Conservation (phyloP, 2,797 vertebrate species). For the Pseudochaenichthys georgianus region DNA sequence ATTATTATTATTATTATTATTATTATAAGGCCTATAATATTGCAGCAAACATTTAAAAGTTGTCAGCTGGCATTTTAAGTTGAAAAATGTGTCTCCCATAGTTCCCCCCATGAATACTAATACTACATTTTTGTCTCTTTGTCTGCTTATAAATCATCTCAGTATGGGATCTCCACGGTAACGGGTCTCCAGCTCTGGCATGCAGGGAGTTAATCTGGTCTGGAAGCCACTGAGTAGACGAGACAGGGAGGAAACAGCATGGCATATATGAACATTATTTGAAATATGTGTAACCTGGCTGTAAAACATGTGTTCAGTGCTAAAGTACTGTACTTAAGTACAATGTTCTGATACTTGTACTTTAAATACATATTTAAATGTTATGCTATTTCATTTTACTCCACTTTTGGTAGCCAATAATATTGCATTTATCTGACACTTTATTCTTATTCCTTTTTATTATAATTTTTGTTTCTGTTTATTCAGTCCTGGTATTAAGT, state of each 20-base stretch:
- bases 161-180: slow-evolving; percentile 51
- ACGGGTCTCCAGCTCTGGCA: slow-evolving; percentile 71
- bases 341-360: too few species aligned
- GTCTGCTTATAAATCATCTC: slow-evolving; percentile 52
- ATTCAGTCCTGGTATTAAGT: too few species aligned
- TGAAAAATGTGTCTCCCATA: slow-evolving; percentile 15
- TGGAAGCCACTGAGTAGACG: slow-evolving; percentile 50
- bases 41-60: background rate
- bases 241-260: slow-evolving; percentile 30
- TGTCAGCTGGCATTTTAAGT: background rate
- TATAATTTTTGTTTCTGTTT: too few species aligned
- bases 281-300: background rate
- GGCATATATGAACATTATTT: background rate
- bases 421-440: too few species aligned
- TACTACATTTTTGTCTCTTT: slow-evolving; percentile 50
- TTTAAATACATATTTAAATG: too few species aligned
- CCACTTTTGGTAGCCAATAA: too few species aligned
- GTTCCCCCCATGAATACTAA: slow-evolving; percentile 64
- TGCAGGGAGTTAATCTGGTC: slow-evolving; percentile 62
- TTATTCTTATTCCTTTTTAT: too few species aligned
- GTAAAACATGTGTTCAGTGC: background rate
- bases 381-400: too few species aligned
- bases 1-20: background rate
- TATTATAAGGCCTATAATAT: background rate
- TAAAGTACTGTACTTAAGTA: too few species aligned